Base-by-base conservation (phyloP, 2,113 vertebrate genomes). In the Asarcornis scutulata region DNA sequence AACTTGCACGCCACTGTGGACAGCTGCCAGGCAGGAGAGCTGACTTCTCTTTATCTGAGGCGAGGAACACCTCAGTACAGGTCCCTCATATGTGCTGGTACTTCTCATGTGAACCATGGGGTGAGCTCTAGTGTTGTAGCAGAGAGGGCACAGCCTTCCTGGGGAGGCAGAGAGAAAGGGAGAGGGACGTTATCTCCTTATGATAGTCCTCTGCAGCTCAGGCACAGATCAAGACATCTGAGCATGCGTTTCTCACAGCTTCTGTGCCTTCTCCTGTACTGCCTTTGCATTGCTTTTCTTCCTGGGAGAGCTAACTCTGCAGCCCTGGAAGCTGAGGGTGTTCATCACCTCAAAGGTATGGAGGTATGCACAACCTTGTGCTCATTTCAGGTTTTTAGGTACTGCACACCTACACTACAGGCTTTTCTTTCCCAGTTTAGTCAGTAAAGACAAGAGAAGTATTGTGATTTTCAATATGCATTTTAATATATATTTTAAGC, bases 51-150 rank as follows among this genome's bases (percentile, higher is more conserved):
- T 42, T 48, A 17, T 36, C 22, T 6, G 4, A 38, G 27, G 20
- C 13, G 34, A 46, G 32, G 68, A 50, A 6, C 2, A 2, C 9
- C 16, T 50, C 38, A 1, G 36, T 22, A 32, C 36, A 23, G 9
- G 9, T 64, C 36, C 58, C 58, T 58, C 15, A 59, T 29, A n/a
- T 0, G 1, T 3, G 1, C 40, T 4, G 2, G 5, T 16, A 11
- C 9, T 11, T 18, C 20, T 48, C 0, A 1, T 32, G 32, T 17
- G 50, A 27, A 50, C 3, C 4, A 20, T 13, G 6, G 31, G 12
- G 56, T 38, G 50, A 71, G 8, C 31, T 58, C 36, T 56, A 36
- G 55, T 25, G 34, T 31, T 5, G 0, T 1, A 2, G n/a, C 36
- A 60, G 26, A 20, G 52, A 16, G 6, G 10, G 18, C 3, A 4